Evolutionary conservation across 2,113 vertebrate genomes (phyloP), one percentile per base, ranked within the genome.

Genomic region (Urocitellus parryii): DNA sequence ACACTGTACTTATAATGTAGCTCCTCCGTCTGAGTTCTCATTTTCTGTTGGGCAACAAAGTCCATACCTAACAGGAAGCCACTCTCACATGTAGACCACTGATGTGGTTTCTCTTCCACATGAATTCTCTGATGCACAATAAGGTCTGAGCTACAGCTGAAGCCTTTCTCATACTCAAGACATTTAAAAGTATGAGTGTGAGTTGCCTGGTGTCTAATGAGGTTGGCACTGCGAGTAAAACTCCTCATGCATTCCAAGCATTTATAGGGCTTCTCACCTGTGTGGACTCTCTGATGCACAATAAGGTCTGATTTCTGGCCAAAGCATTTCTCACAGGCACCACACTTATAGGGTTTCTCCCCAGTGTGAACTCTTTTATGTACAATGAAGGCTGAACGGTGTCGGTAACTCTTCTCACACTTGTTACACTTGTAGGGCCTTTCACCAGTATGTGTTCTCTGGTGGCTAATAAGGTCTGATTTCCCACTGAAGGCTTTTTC

Each of bases 401-500:
- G 97, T 39, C 96, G 96, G 18, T 98, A 98, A 67, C 97, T 97
- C 80, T 98, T 98, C 56, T 96, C 97, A 88, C 98, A 98, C 70
- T 97, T 97, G 24, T 39, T 95, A 87, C 97, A 98, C 58, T 97
- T 96, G 90, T 97, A 98, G 42, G 98, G 98, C 53, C 97, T 97
- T 89, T 98, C 98, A 10, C 97, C 98, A 7, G 98, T 97, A 20
- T 98, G 97, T 86, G 96, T 98, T 83, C 97, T 94, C 97, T 98
- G 96, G 96, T 98, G 96, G 76, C 97, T 97, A 56, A 98, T 96
- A 42, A 98, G 98, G 73, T 98, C 97, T 1, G 97, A 98, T 80
- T 96, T 98, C 72, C 96, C 97, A 90, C 96, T 98, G 37, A 98
- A 98, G 63, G 98, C 97, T 25, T 98, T 98, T 80, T 97, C 98